These are phyloP conservation scores for Astropecten irregularis DNA, from an alignment of 53 echinoderm and acorn worm species.

Conservation along the genomic window DNA sequence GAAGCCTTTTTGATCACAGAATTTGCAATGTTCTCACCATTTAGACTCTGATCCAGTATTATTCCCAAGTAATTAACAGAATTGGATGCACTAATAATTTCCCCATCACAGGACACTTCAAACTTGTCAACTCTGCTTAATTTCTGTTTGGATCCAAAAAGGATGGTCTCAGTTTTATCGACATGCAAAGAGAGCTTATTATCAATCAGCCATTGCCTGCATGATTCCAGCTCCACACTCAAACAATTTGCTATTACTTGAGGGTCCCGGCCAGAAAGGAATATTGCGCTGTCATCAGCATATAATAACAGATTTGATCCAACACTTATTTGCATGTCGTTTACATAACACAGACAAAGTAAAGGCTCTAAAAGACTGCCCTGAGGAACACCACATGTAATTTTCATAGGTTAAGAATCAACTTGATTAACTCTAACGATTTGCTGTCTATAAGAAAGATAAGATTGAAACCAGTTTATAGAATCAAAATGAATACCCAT, in stretches of 20 bases:
- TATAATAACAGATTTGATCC: conserved; percentile 55
- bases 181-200: conserved; percentile 65
- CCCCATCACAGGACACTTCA: conserved; percentile 32
- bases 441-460: conserved; percentile 54
- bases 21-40: too few species aligned
- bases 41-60: conserved; percentile 16
- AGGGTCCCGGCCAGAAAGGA: not conserved
- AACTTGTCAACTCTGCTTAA: conserved; percentile 13
- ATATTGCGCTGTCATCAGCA: conserved; percentile 47
- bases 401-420: conserved; percentile 18
- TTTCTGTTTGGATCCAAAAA: conserved; percentile 54
- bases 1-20: too few species aligned
- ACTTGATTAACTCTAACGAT: conserved; percentile 51
- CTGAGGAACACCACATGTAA: conserved; percentile 62
- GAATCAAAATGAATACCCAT: conserved; percentile 40
- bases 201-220: conserved; percentile 67
- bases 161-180: conserved; percentile 60
- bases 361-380: conserved; percentile 58
- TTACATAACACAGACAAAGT: conserved; percentile 54
- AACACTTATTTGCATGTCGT: conserved; percentile 54
- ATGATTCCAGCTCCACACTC: conserved; percentile 30
- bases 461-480: conserved; percentile 52
- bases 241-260: not conserved
- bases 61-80: conserved; percentile 48
- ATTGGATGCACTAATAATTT: conserved; percentile 4